Evolutionary conservation across 2,113 vertebrate species (phyloP).

Genomic region (Chlamydotis undulata): DNA sequence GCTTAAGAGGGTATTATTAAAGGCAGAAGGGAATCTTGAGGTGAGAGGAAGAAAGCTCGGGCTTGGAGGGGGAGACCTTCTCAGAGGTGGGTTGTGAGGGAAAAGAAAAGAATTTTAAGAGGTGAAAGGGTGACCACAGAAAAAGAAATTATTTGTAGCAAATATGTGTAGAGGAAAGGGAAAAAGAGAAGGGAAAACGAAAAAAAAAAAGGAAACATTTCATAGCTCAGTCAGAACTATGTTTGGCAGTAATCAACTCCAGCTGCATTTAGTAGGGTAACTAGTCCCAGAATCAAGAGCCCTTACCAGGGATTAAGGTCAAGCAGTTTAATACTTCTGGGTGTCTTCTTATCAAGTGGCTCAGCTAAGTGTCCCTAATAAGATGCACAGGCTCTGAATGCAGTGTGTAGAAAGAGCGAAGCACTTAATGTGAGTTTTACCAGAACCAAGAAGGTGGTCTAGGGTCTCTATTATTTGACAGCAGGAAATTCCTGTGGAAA

Average conservation of each 20-base stretch:
- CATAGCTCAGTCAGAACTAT: rapidly evolving
- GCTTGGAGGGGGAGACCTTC: background rate
- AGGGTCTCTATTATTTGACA: background rate
- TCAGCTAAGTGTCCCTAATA: background rate
- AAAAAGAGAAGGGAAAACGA: background rate
- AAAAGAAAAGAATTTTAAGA: background rate
- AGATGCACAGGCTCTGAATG: background rate
- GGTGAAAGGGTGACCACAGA: too few relatives aligned
- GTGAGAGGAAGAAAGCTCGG: background rate
- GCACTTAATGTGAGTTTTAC: background rate
- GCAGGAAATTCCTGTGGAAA: background rate
- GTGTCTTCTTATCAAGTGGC: background rate
- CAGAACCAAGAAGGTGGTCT: background rate
- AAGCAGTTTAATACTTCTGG: background rate
- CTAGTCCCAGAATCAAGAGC: background rate
- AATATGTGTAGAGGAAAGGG: rapidly evolving
- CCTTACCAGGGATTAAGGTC: background rate
- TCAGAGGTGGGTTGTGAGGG: background rate
- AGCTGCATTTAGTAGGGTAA: background rate
- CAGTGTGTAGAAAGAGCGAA: background rate
- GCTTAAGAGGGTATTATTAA: background rate
- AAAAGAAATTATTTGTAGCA: too few relatives aligned
- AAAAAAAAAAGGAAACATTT: background rate
- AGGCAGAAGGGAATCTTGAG: background rate
- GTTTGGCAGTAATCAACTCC: background rate